A percentile compares a stretch with the other conserved stretches of the same genome.
Evolutionary conservation across 2,113 vertebrate species (phyloP).

Genomic region (Tragelaphus strepsiceros): DNA sequence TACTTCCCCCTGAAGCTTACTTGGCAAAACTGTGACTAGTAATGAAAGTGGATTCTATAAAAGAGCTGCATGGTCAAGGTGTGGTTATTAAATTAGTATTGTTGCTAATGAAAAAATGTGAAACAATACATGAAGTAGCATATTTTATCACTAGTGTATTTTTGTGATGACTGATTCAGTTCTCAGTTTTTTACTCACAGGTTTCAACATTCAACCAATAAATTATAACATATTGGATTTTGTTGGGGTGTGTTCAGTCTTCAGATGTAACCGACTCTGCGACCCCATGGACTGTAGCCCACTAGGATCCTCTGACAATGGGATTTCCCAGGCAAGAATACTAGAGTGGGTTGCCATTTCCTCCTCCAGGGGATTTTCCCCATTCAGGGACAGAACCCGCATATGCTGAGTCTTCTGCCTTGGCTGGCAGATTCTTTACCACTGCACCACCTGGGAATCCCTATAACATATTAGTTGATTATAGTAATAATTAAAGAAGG

Average conservation of each 20-base stretch:
- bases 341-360: not conserved
- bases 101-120: slow-evolving; percentile 48
- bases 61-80: slow-evolving; percentile 64
- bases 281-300: not conserved
- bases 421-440: not conserved
- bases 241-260: not conserved
- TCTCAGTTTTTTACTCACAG: not conserved
- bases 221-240: not conserved
- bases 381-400: rapidly evolving
- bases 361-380: not conserved
- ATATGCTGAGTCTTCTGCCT: not conserved
- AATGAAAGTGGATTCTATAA: slow-evolving; percentile 71
- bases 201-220: slow-evolving; percentile 9
- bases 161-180: slow-evolving; percentile 21
- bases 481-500: not conserved
- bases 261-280: not conserved
- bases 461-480: not conserved
- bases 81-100: slow-evolving; percentile 62
- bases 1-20: slow-evolving; percentile 75
- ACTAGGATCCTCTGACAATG: not conserved
- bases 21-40: slow-evolving; percentile 71
- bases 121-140: slow-evolving; percentile 40
- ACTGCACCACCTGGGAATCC: not conserved
- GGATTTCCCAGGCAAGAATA: not conserved
- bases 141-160: not conserved